A percentile compares a stretch with the other conserved stretches of the same genome.
Conservation (phyloP, 2,797 vertebrate genomes). For the Melanotaenia parkinsoni region DNA sequence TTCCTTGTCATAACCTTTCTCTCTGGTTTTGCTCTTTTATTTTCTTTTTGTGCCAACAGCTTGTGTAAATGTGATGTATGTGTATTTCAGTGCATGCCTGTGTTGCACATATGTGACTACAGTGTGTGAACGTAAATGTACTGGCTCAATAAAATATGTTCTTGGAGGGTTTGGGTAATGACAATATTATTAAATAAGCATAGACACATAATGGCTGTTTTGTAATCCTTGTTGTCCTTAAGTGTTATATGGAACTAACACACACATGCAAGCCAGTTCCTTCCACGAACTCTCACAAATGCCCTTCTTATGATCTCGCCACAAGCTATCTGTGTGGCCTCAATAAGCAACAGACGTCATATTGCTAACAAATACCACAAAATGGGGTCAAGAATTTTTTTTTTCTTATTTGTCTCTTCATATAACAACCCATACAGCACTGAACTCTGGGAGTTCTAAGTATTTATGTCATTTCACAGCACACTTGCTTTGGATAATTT, state of each 20-base stretch:
- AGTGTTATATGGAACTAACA: conserved; percentile 10
- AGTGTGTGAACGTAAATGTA: background rate
- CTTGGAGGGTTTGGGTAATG: background rate
- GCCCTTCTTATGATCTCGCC: conserved; percentile 26
- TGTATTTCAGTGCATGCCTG: background rate
- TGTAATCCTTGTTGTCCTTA: conserved; percentile 8
- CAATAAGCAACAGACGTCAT: conserved; percentile 28
- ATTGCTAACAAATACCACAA: conserved; percentile 25
- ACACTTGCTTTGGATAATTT: background rate
- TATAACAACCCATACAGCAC: conserved; percentile 19
- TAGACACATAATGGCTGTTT: background rate
- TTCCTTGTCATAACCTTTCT: conserved; percentile 13
- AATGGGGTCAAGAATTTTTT: conserved; percentile 38
- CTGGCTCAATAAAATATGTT: conserved; percentile 12
- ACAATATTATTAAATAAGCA: conserved; percentile 15
- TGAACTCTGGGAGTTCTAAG: background rate
- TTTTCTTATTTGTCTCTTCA: conserved; percentile 25
- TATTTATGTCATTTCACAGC: conserved; percentile 20
- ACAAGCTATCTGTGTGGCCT: conserved; percentile 7
- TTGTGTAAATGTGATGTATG: conserved; percentile 27
- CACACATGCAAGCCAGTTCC: conserved; percentile 3
- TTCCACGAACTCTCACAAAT: conserved; percentile 22
- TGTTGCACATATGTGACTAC: background rate
- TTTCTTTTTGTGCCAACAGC: background rate
- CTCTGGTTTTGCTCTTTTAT: background rate